phyloP scores from a whole-genome alignment of 2,888 invertebrate genomes.

The Lepidonotus clava region DNA sequence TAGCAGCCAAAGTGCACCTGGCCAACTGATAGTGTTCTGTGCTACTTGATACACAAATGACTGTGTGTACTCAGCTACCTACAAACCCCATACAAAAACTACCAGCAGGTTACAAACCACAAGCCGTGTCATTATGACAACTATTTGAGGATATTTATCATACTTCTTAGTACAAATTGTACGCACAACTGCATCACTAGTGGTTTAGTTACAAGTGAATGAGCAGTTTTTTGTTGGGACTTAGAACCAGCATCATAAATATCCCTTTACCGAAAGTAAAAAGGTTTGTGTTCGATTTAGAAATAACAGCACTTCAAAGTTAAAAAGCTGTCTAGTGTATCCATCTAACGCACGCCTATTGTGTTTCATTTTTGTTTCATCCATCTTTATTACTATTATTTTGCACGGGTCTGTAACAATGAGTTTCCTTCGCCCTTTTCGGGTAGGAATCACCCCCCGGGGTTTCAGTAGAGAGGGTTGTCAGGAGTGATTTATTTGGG shows the following conservation, averaged over 20 bases:
- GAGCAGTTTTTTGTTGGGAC: no score
- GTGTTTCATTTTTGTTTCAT: not conserved
- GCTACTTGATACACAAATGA: not conserved
- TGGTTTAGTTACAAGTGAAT: no score
- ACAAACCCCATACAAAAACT: not conserved
- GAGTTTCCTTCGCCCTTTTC: not conserved
- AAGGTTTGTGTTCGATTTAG: no score
- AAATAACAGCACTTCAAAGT: no score
- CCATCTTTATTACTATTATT: not conserved
- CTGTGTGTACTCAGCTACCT: not conserved
- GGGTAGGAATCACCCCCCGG: not conserved
- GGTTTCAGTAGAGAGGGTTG: not conserved
- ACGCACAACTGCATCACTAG: no score
- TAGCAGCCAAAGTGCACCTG: constrained; percentile 30
- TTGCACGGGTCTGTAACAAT: not conserved
- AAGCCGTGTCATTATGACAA: not conserved
- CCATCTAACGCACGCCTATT: not conserved
- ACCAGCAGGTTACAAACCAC: not conserved
- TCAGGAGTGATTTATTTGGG: not conserved
- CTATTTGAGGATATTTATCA: not conserved
- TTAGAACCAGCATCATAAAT: no score
- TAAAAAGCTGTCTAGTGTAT: no score
- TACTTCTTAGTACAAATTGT: no score
- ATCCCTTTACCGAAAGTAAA: no score
- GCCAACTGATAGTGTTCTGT: not conserved